Evolutionary conservation across 2,888 invertebrate species (phyloP), one percentile per base, ranked within the genome.

Genomic region (Subacronicta megacephala): DNA sequence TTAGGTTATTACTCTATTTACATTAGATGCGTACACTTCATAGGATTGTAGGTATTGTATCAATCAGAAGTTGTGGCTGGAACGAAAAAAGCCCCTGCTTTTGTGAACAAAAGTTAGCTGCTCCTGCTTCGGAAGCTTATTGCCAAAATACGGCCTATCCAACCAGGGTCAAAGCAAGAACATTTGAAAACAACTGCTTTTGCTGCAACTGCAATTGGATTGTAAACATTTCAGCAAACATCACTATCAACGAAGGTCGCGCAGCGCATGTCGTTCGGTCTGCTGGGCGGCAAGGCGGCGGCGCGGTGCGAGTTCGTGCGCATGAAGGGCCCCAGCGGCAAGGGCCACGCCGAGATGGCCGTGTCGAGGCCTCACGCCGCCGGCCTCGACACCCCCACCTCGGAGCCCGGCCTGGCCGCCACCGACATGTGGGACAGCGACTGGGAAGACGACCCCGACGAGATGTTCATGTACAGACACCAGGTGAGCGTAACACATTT

Each of bases 281-380:
- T 98, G 65, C 97, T 98, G 84, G 97, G 97, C 67, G 95, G 95
- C 43, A 96, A 96, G 54, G 95, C 96, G 49, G 96, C 96, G 47
- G 97, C 98, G 88, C 96, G 99, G 54, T 98, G 99, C 83, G 99
- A 99, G 94, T 99, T 99, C 94, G 99, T 99, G 44, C 96, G 99
- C 61, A 99, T 99, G 99, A 97, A 99, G 90, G 99, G 99, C 12
- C 99, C 99, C 12, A 97, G 97, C 83, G 98, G 98, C 70, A 99
- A 99, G 94, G 92, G 93, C 0, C 98, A 98, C 92, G 99, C 99
- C 0, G 99, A 99, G 95, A 99, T 99, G 98, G 99, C 99, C 1
- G 98, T 98, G 44, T 97, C 97, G n/a, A 96, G 98, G 82, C 98
- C 98, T 20, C 97, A 97, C 87, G 98, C 97, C 79, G 98, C 98